These are phyloP conservation scores for Nestor notabilis DNA, from an alignment of 2,113 vertebrate genomes.

Conservation along the genomic window DNA sequence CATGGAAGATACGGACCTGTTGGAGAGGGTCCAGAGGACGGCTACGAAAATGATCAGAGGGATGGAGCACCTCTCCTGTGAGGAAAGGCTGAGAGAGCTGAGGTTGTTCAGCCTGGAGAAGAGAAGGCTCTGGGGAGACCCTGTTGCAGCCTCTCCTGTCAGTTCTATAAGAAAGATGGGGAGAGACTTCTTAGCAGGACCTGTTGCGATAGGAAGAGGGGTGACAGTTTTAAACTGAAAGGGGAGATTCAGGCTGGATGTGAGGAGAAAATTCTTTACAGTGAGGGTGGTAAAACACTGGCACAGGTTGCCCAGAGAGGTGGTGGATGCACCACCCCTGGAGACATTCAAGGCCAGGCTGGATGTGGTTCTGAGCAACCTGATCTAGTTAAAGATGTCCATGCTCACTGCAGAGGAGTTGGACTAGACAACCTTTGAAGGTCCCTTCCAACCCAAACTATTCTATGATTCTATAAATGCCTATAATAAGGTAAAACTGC, in stretches of 20 bases:
- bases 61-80: neutral
- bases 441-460: neutral
- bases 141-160: neutral
- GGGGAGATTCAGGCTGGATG: neutral
- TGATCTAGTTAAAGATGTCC: neutral
- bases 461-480: neutral
- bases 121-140: neutral
- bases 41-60: neutral
- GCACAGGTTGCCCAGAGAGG: neutral
- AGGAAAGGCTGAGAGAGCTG: neutral
- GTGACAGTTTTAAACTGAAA: neutral
- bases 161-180: neutral
- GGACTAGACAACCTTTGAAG: neutral
- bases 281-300: neutral
- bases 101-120: neutral
- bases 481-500: neutral
- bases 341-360: neutral
- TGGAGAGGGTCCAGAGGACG: neutral
- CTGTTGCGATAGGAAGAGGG: neutral
- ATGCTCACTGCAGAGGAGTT: neutral
- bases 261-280: neutral
- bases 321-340: neutral
- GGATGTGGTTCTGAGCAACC: neutral
- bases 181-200: neutral
- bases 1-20: neutral